Base-by-base conservation (phyloP, 2,113 vertebrate species). In the Hemicordylus capensis region DNA sequence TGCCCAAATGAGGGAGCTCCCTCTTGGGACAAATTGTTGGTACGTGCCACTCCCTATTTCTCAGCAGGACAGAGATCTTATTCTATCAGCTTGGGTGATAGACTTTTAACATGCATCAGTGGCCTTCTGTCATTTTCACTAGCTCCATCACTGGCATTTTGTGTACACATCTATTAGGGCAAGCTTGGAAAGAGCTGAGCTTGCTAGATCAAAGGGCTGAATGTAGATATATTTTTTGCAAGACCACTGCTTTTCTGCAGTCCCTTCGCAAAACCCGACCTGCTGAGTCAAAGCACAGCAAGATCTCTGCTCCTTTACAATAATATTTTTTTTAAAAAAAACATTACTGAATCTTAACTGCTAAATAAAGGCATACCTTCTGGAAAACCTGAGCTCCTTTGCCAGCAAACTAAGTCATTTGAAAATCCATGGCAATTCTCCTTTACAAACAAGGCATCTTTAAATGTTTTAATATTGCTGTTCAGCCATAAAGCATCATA, bases 1-100 rank as follows among this genome's bases (percentile, higher is more conserved):
- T 83, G 85, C 14, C 73, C 84, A 88, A 82, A 74, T n/a, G 87
- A 81, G 84, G 75, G 73, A 79, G 89, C 75, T n/a, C 59, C 22
- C 70, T 10, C 58, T 59, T 72, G 63, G 44, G 64, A 19, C 73
- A 83, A 84, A 26, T 17, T 39, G 9, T 5, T 81, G 83, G 83
- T 64, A 89, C 26, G 46, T 4, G 6, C 22, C 54, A 10, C 4
- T 24, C 56, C 14, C 0, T 0, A 0, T 31, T 72, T 14, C 42
- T 78, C 46, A 2, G 76, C 4, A 87, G 48, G 26, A 11, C 1
- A 46, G 66, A 11, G 14, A n/a, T 8, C 31, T n/a, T 9, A 3
- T 31, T 19, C 34, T 3, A 3, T 3, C n/a, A 12, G 4, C 24
- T 69, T 15, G 66, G 34, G 48, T 17, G 48, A 24, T 4, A 56